phyloP scores from a whole-genome alignment of 2,113 vertebrate species.

The Gallinago jamesoni region DNA sequence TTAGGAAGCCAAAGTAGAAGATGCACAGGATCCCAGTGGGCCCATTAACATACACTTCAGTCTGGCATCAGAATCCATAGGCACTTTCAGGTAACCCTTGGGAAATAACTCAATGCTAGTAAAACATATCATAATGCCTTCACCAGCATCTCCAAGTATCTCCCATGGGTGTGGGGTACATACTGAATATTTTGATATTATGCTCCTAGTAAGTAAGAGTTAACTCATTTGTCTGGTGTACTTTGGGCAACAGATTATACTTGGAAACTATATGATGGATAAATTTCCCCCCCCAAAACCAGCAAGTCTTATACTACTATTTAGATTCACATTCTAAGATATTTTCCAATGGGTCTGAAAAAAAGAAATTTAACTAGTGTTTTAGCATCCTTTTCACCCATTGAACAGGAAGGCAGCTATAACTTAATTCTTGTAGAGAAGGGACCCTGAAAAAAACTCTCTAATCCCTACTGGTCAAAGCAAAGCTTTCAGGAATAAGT shows the following conservation, averaged over 20 bases:
- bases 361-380: not conserved
- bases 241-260: not conserved
- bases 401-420: not conserved
- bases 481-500: not conserved
- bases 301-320: not conserved
- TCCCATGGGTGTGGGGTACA: accelerated
- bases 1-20: not conserved
- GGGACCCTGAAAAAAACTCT: not conserved
- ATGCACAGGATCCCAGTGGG: not conserved
- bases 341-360: not conserved
- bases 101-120: not conserved
- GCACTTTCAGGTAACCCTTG: not conserved
- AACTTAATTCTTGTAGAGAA: not conserved
- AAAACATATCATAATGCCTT: not conserved
- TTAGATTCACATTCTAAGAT: not conserved
- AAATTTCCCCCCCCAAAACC: not conserved
- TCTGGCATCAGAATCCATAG: not conserved
- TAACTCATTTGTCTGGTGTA: accelerated
- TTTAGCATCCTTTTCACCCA: not conserved
- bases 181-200: not conserved
- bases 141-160: not conserved
- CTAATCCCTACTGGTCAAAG: not conserved
- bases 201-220: not conserved
- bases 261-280: not conserved
- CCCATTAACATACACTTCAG: not conserved